Conservation (phyloP, 2,113 vertebrate species). For the Myrmophylax atrothorax region DNA sequence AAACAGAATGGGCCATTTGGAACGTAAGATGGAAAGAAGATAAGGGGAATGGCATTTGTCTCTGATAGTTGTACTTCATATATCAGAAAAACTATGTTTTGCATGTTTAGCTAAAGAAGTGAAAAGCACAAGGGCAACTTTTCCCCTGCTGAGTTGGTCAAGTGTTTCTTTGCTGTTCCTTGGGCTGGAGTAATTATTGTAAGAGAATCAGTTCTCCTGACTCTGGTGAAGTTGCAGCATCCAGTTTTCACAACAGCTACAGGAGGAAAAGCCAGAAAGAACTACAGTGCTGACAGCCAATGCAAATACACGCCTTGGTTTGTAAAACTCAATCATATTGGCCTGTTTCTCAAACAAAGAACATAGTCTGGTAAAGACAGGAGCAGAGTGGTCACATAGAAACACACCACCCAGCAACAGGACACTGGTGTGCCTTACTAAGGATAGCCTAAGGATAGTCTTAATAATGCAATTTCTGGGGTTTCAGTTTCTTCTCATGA, state of each 20-base stretch:
- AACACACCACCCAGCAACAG: not conserved
- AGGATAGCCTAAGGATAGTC: not conserved
- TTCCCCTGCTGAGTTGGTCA: not conserved
- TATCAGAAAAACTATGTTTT: not conserved
- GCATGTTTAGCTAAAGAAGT: not conserved
- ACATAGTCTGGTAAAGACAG: not conserved
- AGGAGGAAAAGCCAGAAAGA: not conserved
- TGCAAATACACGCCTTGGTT: not conserved
- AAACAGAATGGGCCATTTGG: not conserved
- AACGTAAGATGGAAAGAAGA: not conserved
- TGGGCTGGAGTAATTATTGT: not conserved
- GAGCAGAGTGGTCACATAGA: not conserved
- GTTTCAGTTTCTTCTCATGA: not conserved
- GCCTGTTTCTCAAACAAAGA: not conserved
- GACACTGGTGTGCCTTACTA: not conserved
- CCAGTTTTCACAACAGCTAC: not conserved
- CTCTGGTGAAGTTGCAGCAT: not conserved
- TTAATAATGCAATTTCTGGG: not conserved
- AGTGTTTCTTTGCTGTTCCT: not conserved
- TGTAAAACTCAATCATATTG: not conserved
- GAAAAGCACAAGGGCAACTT: not conserved
- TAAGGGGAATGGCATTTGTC: not conserved
- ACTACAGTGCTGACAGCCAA: not conserved
- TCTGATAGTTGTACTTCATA: not conserved
- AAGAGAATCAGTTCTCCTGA: not conserved